Base-by-base conservation (phyloP, 1,140 invertebrate species). In the Drosophila gunungcola region DNA sequence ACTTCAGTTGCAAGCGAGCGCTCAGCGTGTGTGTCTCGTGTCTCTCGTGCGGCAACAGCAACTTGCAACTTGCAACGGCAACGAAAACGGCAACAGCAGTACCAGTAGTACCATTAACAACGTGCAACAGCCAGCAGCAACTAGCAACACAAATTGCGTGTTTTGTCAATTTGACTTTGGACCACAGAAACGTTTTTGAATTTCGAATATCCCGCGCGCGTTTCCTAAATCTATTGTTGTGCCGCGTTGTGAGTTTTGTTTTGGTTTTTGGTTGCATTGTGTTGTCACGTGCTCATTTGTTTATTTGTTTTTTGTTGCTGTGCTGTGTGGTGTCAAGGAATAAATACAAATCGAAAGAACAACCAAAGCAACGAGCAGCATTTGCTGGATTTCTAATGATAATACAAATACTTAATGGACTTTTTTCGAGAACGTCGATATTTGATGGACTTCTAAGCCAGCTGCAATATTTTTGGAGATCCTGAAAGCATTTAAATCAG, bases 1-100 rank as follows among this genome's bases (percentile, higher is more conserved):
- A 86, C 82, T 86, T 86, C 79, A 86, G 83, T 86, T 73, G 83
- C 83, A 79, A 88, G 73, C 84, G 83, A 88, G 76, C 84, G 83
- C 79, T 86, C 80, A 88, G 62, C 83, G 83, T 64, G 72, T 88
- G 60, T 68, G 76, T 72, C 73, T 88, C 85, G 83, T 76, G 68
- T 74, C 42, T 78, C 54, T 77, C 74, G 49, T 43, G 63, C 53
- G 61, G 48, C 45, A 32, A 42, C 25, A 56, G 25, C 13, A 42
- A 55, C 25, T 39, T 34, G 12, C 36, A 63, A 67, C 27, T 11
- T 60, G 63, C 55, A 46, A 61, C 29, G 29, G 38, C 13, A 63
- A 67, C 16, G 7, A 49, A 43, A 46, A 60, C 53, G 60, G 41
- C 45, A 32, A 42, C 25, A 42, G 38, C 13, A n/a, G 16, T 21